Evolutionary conservation across 1,140 invertebrate species (phyloP), one percentile per base, ranked within the genome.

Genomic region (Microplitis mediator): DNA sequence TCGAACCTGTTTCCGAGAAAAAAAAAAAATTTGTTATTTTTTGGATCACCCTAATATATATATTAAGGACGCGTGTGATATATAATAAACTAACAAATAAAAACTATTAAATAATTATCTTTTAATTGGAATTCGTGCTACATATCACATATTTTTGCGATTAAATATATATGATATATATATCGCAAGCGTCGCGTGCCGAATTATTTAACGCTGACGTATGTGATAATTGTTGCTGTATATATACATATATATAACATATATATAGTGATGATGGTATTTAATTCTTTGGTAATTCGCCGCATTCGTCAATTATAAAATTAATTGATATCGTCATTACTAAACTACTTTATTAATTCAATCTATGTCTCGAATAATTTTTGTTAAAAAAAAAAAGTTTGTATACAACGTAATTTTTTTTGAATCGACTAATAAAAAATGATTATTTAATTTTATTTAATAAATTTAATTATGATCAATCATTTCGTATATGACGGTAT

Each of bases 171-270:
- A 3, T 52, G 34, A 14, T 14, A 3, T 16, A 39, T 52, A 35
- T 39, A 74, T 78, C 74, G 78, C 79, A 80, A 76, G 79, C 79
- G 79, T 82, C 81, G 82, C 80, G 80, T 84, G 82, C 79, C 81
- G 66, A 82, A 83, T 84, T 83, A 83, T 84, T 83, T 76, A 69
- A 77, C 76, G 80, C 73, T 84, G 81, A 84, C 81, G 82, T 84
- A 79, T 45, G 39, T 54, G 72, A 62, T 14, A 23, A 50, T 66
- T 70, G 68, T 39, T 23, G 67, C 54, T 54, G 71, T 60, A 74
- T 61, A 75, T 63, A 14, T 16, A 72, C 72, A 76, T 77, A 71
- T 75, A 69, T 76, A 72, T 74, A 76, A 76, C 73, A 62, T 76
- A 39, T 9, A 45, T 11, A 45, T 11, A 45, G 39, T 3, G 8